These are phyloP conservation scores for Pelosia muscerda DNA, from an alignment of 2,888 invertebrate species.

Conservation along the genomic window DNA sequence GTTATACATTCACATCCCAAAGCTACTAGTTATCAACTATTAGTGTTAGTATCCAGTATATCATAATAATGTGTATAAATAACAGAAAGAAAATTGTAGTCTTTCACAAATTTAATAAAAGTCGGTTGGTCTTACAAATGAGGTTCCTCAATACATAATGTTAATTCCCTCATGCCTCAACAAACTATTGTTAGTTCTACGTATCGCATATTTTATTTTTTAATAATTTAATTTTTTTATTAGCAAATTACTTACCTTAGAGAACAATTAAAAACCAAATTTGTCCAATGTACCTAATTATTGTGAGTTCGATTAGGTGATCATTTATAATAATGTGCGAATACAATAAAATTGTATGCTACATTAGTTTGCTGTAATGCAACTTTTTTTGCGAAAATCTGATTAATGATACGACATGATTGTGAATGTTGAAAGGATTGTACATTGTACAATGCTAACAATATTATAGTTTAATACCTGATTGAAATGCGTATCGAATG, in stretches of 20 bases:
- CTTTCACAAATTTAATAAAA: background rate
- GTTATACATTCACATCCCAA: background rate
- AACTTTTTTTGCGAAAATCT: conserved; percentile 43
- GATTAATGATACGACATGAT: conserved; percentile 63
- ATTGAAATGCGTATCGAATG: conserved; percentile 74
- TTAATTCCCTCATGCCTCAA: background rate
- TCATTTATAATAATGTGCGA: conserved; percentile 8
- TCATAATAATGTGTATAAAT: background rate
- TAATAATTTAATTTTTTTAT: background rate
- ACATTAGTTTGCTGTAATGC: conserved; percentile 39
- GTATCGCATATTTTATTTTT: background rate
- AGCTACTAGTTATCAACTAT: no score
- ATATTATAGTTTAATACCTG: conserved; percentile 48
- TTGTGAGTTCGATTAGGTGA: background rate
- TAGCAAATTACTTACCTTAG: background rate
- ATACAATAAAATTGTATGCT: conserved; percentile 50
- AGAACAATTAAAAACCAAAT: background rate
- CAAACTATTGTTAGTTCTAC: background rate
- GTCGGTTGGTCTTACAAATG: background rate
- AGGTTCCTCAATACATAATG: background rate
- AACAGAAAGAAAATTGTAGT: background rate
- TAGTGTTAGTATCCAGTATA: background rate
- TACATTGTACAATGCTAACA: conserved; percentile 50
- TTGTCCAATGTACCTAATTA: background rate
- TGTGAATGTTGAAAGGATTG: conserved; percentile 43